phyloP scores from a whole-genome alignment of 2,113 vertebrate species.

The Seriola aureovittata region DNA sequence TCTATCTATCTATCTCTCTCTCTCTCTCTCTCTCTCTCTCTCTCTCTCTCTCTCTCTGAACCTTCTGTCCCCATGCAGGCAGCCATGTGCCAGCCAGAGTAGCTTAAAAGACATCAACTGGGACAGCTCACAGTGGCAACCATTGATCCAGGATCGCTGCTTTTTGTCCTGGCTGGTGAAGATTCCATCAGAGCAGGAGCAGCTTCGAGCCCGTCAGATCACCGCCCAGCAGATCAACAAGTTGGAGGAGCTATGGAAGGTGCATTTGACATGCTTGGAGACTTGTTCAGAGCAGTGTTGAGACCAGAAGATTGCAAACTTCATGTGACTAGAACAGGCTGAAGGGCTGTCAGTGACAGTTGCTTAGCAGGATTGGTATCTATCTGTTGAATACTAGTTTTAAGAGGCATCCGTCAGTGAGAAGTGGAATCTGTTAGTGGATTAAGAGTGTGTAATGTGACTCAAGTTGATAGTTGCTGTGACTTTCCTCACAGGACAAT shows the following conservation, averaged over 20 bases:
- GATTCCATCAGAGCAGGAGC: constrained; percentile 98
- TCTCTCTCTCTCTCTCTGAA: neutral
- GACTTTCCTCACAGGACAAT: constrained; percentile 88
- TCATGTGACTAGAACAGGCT: neutral
- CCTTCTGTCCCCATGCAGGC: constrained; percentile 81
- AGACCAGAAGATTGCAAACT: neutral
- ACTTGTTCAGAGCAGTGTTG: neutral
- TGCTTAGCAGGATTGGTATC: neutral
- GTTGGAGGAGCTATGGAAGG: constrained; percentile 99
- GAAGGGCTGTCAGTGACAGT: neutral
- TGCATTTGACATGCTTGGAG: constrained; percentile 38
- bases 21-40: too few relatives aligned
- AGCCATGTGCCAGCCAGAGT: constrained; percentile 99
- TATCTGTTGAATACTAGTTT: neutral
- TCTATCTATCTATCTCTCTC: too few relatives aligned
- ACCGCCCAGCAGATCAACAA: constrained; percentile 99
- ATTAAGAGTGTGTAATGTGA: neutral
- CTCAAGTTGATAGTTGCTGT: neutral
- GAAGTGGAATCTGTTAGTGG: neutral
- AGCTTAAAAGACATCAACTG: constrained; percentile 99
- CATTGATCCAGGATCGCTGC: constrained; percentile 98
- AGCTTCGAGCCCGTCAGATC: constrained; percentile 95
- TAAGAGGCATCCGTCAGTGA: neutral
- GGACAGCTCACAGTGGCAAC: constrained; percentile 99
- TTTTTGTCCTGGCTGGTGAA: constrained; percentile 99